Percentiles rank a stretch among this genome's conserved stretches.
These are phyloP conservation scores for Microchrysa polita DNA, from an alignment of 2,888 invertebrate genomes.

Conservation along the genomic window DNA sequence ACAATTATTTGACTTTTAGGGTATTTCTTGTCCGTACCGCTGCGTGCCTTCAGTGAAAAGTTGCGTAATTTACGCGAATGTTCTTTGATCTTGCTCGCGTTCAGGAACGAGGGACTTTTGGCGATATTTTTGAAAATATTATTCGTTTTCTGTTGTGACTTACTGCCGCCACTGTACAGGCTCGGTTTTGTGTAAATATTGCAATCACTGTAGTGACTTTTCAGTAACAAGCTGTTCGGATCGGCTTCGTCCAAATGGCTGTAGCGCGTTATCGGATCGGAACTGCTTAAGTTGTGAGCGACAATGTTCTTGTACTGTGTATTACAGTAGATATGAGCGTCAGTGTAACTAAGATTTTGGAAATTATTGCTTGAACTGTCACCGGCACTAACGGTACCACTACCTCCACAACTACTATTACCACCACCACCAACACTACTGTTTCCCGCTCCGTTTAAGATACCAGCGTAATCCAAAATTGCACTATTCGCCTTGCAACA, in stretches of 20 bases:
- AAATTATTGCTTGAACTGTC: conserved; percentile 49
- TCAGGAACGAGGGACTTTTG: conserved; percentile 63
- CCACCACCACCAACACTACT: conserved; percentile 39
- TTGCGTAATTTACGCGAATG: conserved; percentile 63
- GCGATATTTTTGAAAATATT: conserved; percentile 63
- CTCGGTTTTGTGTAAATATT: conserved; percentile 59
- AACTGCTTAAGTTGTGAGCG: conserved; percentile 57
- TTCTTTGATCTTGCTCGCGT: conserved; percentile 63
- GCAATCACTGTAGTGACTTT: conserved; percentile 62
- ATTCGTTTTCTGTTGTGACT: conserved; percentile 60
- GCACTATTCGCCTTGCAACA: conserved; percentile 49
- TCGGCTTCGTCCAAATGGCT: conserved; percentile 53
- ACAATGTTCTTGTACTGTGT: conserved; percentile 48
- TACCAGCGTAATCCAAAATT: conserved; percentile 56
- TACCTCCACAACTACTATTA: conserved; percentile 53
- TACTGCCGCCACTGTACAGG: conserved; percentile 26
- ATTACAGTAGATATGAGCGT: conserved; percentile 53
- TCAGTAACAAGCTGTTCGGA: conserved; percentile 54
- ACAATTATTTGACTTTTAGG: conserved; percentile 60
- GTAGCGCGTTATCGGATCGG: conserved; percentile 56
- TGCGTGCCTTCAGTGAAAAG: conserved; percentile 56
- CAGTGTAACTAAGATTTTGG: conserved; percentile 49
- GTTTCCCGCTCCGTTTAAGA: conserved; percentile 44
- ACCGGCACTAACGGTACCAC: conserved; percentile 44
- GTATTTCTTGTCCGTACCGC: conserved; percentile 58